Evolutionary conservation across 2,113 vertebrate genomes (phyloP).

Genomic region (Melierax canorus): DNA sequence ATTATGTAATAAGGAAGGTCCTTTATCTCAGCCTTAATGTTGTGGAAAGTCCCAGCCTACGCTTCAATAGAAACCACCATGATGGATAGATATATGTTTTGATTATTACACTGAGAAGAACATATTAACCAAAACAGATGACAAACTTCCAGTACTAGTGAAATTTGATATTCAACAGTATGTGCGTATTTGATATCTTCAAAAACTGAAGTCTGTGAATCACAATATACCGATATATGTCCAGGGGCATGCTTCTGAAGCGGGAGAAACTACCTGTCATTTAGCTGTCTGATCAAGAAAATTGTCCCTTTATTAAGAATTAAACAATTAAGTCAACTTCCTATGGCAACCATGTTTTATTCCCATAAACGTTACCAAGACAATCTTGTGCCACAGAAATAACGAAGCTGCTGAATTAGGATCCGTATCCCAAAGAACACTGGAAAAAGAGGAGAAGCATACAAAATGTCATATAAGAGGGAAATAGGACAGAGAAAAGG

Average conservation of each 20-base stretch:
- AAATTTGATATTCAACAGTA: background rate
- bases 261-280: background rate
- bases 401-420: background rate
- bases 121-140: background rate
- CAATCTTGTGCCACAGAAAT: background rate
- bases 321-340: background rate
- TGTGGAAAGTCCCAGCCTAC: background rate
- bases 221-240: background rate
- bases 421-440: background rate
- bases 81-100: background rate
- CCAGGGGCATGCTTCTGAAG: background rate
- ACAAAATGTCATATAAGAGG: background rate
- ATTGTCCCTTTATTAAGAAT: background rate
- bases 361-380: background rate
- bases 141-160: background rate
- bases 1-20: background rate
- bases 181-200: background rate
- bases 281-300: background rate
- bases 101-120: background rate
- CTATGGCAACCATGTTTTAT: background rate
- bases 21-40: background rate
- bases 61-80: background rate
- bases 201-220: background rate
- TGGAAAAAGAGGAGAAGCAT: background rate
- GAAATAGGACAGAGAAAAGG: background rate